Evolutionary conservation across 2,888 invertebrate genomes (phyloP), one percentile per base, ranked within the genome.

Genomic region (Platycnemis pennipes): DNA sequence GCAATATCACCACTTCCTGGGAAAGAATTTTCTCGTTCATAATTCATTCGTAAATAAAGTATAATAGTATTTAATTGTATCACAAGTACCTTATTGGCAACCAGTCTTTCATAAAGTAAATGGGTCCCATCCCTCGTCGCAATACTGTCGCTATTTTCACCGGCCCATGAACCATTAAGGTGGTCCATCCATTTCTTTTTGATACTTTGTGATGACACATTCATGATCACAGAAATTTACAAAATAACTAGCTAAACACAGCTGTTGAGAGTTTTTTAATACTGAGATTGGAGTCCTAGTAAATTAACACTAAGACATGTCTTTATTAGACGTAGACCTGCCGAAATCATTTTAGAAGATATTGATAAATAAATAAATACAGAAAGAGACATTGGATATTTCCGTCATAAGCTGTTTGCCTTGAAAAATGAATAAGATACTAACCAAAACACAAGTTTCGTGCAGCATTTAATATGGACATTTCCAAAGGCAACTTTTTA

Each of bases 151-250:
- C 97, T 97, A 95, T 97, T 97, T 96, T 97, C 97, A 94, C 96
- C 96, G n/a, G 97, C 96, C 97, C 97, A 97, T 42, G 97, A 96
- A 91, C 97, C 96, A 96, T 97, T 97, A 88, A 97, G 96, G 95
- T 97, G 97, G 94, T 97, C 97, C 87, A 97, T 96, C 97, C 97
- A 97, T 95, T 97, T 97, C 49, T 96, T 95, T 95, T 96, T 96
- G 19, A 96, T 95, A 94, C 94, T 94, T 53, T 94, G 94, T 44
- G 88, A 86, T 31, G 94, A 94, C 86, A 94, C 94, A 88, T 63
- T 63, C 94, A 94, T 94, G 45, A 44, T 94, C 46, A 49, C 22
- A 8, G 22, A 42, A n/a, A 86, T 85, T 94, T 94, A 63, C 26
- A 44, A 44, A 69, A n/a, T 26, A 77, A 37, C 42, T 44, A 42